A percentile compares a stretch with the other conserved stretches of the same genome.
Evolutionary conservation across 2,888 invertebrate species (phyloP).

Genomic region (Galerucella pusilla): DNA sequence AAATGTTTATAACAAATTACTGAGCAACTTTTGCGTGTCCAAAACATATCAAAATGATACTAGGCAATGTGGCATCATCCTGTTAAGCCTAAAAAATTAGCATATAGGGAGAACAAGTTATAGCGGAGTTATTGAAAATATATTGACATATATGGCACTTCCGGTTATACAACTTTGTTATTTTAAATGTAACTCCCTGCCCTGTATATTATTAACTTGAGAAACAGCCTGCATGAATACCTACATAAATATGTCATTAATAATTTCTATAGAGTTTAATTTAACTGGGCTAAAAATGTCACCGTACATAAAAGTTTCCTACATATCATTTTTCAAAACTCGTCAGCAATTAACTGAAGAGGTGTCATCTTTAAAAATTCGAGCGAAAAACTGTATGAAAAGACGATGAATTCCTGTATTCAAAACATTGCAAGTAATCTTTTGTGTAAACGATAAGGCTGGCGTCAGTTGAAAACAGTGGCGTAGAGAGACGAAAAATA

Average conservation of each 20-base stretch:
- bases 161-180: too few relatives aligned
- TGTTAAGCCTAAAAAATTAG: too few relatives aligned
- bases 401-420: not conserved
- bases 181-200: too few relatives aligned
- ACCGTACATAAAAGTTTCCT: not conserved
- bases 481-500: not conserved
- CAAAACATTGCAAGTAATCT: not conserved
- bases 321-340: not conserved
- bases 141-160: too few relatives aligned
- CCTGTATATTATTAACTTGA: too few relatives aligned
- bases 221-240: too few relatives aligned
- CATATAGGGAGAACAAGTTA: too few relatives aligned
- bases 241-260: not conserved
- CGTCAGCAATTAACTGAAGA: not conserved
- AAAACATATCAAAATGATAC: too few relatives aligned
- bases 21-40: too few relatives aligned
- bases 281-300: not conserved
- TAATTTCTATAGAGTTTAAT: not conserved
- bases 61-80: too few relatives aligned
- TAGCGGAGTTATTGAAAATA: too few relatives aligned
- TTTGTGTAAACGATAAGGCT: not conserved
- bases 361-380: not conserved
- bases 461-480: not conserved
- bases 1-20: too few relatives aligned
- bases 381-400: not conserved